These are phyloP conservation scores for Callipepla californica DNA, from an alignment of 2,113 vertebrate genomes.

Conservation along the genomic window DNA sequence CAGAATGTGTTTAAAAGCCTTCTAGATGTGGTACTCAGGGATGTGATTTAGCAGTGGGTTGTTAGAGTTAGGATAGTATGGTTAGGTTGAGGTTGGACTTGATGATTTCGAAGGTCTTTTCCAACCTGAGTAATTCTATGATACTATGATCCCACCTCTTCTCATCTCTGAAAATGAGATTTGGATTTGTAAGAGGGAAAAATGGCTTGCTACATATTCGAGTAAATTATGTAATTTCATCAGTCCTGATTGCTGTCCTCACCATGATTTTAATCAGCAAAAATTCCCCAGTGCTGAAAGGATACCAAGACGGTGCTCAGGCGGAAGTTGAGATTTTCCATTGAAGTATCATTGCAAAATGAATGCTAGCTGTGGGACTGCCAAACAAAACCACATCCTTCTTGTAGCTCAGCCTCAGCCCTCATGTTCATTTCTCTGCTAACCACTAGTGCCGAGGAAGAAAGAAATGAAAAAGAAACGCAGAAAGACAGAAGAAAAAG, in stretches of 20 bases:
- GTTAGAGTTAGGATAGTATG: no score
- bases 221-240: not conserved
- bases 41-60: no score
- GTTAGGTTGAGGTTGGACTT: no score
- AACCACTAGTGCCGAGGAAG: not conserved
- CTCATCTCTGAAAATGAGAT: not conserved
- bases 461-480: not conserved
- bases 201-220: rapidly evolving
- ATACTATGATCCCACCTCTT: not conserved
- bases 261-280: not conserved
- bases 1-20: no score
- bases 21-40: no score
- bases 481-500: not conserved
- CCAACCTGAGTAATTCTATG: no score
- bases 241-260: not conserved
- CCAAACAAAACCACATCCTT: slow-evolving; percentile 46
- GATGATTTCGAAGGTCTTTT: no score
- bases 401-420: not conserved
- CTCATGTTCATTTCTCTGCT: rapidly evolving
- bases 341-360: not conserved
- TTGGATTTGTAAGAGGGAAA: not conserved
- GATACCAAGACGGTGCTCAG: not conserved
- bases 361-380: not conserved
- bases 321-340: not conserved
- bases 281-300: not conserved